A percentile compares a stretch with the other conserved stretches of the same genome.
Evolutionary conservation across 2,797 vertebrate genomes (phyloP).

Genomic region (Allobates femoralis): DNA sequence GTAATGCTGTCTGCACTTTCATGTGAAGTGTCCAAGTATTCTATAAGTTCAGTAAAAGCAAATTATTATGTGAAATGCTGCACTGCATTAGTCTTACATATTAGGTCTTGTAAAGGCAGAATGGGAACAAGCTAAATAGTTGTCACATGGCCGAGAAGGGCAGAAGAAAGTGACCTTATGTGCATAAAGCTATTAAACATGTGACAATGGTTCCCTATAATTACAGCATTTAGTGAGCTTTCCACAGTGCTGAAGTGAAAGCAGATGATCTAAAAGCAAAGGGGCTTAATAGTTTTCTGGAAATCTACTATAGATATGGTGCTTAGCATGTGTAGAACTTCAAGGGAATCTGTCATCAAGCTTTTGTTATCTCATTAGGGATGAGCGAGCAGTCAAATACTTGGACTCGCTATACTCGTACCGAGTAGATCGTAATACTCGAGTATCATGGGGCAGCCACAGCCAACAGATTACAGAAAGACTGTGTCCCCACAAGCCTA

Average conservation of each 20-base stretch:
- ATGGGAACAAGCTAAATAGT: background rate
- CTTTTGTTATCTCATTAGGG: too few species aligned
- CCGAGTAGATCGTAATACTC: too few species aligned
- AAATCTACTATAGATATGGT: background rate
- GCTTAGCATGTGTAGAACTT: background rate
- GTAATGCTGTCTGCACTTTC: background rate
- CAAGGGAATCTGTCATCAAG: too few species aligned
- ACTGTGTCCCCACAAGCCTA: too few species aligned
- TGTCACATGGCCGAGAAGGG: background rate
- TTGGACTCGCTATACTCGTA: too few species aligned
- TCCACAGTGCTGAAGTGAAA: constrained; percentile 12
- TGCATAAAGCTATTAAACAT: background rate
- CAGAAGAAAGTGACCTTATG: background rate
- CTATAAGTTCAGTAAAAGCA: background rate
- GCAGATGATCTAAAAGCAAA: too few species aligned
- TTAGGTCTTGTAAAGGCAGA: background rate
- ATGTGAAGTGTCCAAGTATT: background rate
- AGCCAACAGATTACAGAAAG: too few species aligned
- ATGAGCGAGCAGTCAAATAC: too few species aligned
- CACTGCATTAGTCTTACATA: background rate
- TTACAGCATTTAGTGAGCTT: constrained; percentile 12
- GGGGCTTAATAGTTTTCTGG: background rate
- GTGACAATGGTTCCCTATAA: background rate
- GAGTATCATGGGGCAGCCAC: too few species aligned
- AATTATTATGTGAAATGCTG: background rate